These are phyloP conservation scores for Chrysomela aeneicollis DNA, from an alignment of 2,888 invertebrate species.

Conservation along the genomic window DNA sequence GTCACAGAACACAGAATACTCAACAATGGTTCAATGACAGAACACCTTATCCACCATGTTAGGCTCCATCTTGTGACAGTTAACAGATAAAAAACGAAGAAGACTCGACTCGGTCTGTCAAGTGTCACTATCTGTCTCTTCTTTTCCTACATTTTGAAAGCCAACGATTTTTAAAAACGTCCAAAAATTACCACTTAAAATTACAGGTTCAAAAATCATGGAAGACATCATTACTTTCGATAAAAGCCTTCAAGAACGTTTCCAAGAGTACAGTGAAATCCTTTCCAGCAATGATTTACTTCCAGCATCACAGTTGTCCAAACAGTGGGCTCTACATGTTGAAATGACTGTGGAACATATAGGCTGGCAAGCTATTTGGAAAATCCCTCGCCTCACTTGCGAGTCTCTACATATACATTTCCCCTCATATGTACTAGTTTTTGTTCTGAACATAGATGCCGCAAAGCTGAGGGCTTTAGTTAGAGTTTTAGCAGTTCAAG, in stretches of 20 bases:
- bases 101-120: too few species aligned
- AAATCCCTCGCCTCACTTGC: conserved; percentile 70
- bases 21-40: too few species aligned
- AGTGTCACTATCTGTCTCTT: too few species aligned
- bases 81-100: too few species aligned
- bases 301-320: conserved; percentile 63
- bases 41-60: too few species aligned
- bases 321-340: conserved; percentile 66
- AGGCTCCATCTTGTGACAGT: too few species aligned
- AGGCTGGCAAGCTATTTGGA: conserved; percentile 78
- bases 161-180: too few species aligned
- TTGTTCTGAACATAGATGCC: conserved; percentile 67
- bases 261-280: conserved; percentile 65
- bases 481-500: conserved; percentile 71
- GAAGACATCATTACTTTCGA: conserved; percentile 67
- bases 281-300: conserved; percentile 60
- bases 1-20: too few species aligned
- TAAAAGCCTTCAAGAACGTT: conserved; percentile 66
- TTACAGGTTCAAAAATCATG: conserved; percentile 57
- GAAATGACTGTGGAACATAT: conserved; percentile 70
- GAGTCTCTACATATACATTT: conserved; percentile 71
- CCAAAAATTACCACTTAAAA: too few species aligned
- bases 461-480: conserved; percentile 66
- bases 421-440: conserved; percentile 70
- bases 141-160: too few species aligned